Evolutionary conservation across 2,888 invertebrate species (phyloP).

Genomic region (Ornithoptera alexandrae): DNA sequence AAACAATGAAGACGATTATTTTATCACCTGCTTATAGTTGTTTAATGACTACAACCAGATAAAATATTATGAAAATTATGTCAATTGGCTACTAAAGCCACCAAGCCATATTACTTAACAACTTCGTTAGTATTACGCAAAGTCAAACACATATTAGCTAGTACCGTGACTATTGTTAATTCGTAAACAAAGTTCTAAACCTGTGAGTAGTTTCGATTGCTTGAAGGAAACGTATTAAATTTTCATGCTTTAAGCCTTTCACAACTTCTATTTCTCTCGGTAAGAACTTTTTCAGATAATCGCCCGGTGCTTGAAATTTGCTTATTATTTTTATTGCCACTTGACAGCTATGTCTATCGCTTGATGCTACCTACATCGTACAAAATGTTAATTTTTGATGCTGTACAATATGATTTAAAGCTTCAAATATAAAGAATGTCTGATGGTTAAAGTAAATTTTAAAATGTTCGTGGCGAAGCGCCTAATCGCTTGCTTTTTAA

Average conservation of each 20-base stretch:
- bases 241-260: constrained; percentile 88
- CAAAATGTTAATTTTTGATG: constrained; percentile 8
- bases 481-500: no score
- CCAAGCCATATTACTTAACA: background rate
- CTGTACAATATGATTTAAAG: no score
- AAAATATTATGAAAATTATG: background rate
- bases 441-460: no score
- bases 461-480: no score
- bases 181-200: constrained; percentile 55
- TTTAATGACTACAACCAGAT: background rate
- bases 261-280: constrained; percentile 92
- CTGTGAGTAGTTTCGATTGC: constrained; percentile 92
- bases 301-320: constrained; percentile 89
- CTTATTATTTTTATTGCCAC: constrained; percentile 92
- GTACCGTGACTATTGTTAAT: constrained; percentile 3
- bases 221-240: constrained; percentile 89
- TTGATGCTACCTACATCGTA: constrained; percentile 82
- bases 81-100: background rate
- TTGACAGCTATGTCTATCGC: constrained; percentile 84
- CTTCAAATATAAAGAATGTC: no score
- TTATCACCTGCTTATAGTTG: background rate
- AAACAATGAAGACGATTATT: background rate
- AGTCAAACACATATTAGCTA: constrained; percentile 2
- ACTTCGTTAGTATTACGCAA: background rate
- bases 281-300: constrained; percentile 88